Evolutionary conservation across 2,113 vertebrate species (phyloP).

Genomic region (Andinoacara biseriatus): DNA sequence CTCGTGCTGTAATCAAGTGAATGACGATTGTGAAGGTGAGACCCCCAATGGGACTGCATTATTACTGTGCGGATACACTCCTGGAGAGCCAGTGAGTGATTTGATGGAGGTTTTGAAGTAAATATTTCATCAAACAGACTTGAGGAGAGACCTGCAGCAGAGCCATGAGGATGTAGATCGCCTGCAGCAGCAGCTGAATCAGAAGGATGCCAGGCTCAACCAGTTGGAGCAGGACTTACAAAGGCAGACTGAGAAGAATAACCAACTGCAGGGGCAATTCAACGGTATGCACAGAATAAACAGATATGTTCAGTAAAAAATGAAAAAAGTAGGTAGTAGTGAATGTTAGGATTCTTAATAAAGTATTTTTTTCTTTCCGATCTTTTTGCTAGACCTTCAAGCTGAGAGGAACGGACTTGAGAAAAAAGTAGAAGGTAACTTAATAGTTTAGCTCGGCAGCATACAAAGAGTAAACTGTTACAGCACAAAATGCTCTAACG

Average conservation of each 20-base stretch:
- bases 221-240: conserved; percentile 20
- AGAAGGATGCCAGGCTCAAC: not conserved
- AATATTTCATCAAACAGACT: conserved; percentile 37
- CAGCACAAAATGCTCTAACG: not conserved
- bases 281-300: not conserved
- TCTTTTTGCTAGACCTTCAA: conserved; percentile 17
- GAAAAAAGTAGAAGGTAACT: not conserved
- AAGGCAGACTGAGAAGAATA: not conserved
- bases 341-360: not conserved
- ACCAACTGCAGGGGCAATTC: not conserved
- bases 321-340: not conserved
- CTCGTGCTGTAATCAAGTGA: conserved; percentile 2
- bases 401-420: conserved; percentile 16
- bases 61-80: not conserved
- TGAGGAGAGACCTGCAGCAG: conserved; percentile 21
- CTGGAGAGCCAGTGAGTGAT: not conserved
- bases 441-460: not conserved
- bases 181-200: not conserved
- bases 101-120: not conserved
- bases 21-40: conserved; percentile 44
- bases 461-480: not conserved
- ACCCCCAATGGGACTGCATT: not conserved
- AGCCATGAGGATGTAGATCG: conserved; percentile 8
- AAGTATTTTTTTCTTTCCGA: not conserved
- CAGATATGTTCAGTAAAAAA: not conserved